Percentiles rank a stretch among this genome's conserved stretches.
phyloP scores from a whole-genome alignment of 2,797 vertebrate species.

The Sibirionetta formosa region DNA sequence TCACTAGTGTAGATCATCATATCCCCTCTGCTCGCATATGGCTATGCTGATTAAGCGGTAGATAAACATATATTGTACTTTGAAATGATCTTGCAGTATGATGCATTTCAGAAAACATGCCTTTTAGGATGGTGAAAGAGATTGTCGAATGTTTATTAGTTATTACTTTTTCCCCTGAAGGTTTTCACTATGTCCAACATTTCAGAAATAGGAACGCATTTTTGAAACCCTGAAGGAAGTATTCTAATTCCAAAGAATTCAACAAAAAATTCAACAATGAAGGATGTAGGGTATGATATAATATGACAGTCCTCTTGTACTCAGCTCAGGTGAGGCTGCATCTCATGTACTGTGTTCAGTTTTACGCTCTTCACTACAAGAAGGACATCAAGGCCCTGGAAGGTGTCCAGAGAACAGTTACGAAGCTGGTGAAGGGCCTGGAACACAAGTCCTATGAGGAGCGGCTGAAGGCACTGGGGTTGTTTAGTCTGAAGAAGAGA shows the following conservation, averaged over 20 bases:
- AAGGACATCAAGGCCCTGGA: too few species aligned
- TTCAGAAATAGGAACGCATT: not conserved
- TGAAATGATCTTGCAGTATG: constrained; percentile 8
- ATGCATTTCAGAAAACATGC: not conserved
- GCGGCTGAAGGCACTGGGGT: too few species aligned
- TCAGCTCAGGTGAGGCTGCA: too few species aligned
- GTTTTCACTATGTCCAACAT: not conserved
- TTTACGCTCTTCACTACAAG: too few species aligned
- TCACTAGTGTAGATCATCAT: not conserved
- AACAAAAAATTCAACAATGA: not conserved
- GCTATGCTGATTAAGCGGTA: constrained; percentile 1
- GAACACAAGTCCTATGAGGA: too few species aligned
- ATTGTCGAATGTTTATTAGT: not conserved
- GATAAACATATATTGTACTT: constrained; percentile 25
- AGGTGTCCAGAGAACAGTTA: too few species aligned
- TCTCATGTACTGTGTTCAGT: too few species aligned
- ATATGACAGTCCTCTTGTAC: too few species aligned
- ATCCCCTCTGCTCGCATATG: not conserved
- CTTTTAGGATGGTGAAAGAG: not conserved
- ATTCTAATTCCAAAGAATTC: not conserved
- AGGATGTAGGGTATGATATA: not conserved
- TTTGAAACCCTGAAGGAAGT: not conserved
- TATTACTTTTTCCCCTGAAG: not conserved
- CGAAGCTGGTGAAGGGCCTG: too few species aligned
- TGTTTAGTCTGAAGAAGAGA: too few species aligned